Evolutionary conservation across 2,113 vertebrate genomes (phyloP).

Genomic region (Tyrannus savana): DNA sequence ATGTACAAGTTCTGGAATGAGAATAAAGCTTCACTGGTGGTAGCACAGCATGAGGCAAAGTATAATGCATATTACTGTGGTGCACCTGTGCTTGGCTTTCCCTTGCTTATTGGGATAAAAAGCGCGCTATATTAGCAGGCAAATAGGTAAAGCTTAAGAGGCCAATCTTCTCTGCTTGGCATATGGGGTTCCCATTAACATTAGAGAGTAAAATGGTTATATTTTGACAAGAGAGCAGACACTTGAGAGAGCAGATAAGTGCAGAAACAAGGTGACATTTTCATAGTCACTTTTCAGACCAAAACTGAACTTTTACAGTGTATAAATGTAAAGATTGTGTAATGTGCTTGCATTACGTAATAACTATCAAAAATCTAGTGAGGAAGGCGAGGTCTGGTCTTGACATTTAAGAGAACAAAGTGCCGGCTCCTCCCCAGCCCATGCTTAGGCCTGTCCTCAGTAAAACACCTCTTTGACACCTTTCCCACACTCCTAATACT

Average conservation of each 20-base stretch:
- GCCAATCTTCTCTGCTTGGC: background rate
- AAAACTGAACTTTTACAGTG: background rate
- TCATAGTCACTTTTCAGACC: background rate
- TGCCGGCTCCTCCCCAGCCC: background rate
- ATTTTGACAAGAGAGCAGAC: background rate
- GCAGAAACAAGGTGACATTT: background rate
- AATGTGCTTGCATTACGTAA: background rate
- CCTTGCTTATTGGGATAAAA: background rate
- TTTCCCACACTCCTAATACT: background rate
- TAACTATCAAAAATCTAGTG: background rate
- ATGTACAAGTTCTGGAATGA: conserved; percentile 8
- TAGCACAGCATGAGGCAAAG: conserved; percentile 3
- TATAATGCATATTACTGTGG: background rate
- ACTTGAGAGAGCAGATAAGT: background rate
- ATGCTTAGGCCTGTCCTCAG: background rate
- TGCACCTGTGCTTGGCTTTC: conserved; percentile 19
- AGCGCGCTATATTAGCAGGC: background rate
- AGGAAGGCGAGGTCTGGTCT: background rate
- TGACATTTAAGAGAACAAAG: background rate
- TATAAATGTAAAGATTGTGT: background rate
- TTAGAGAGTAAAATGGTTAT: background rate
- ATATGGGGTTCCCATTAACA: background rate
- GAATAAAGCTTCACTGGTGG: background rate
- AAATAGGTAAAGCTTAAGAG: background rate
- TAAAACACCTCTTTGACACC: background rate